A percentile compares a stretch with the other conserved stretches of the same genome.
phyloP scores from a whole-genome alignment of 2,888 invertebrate species.

The Mayetiola destructor region DNA sequence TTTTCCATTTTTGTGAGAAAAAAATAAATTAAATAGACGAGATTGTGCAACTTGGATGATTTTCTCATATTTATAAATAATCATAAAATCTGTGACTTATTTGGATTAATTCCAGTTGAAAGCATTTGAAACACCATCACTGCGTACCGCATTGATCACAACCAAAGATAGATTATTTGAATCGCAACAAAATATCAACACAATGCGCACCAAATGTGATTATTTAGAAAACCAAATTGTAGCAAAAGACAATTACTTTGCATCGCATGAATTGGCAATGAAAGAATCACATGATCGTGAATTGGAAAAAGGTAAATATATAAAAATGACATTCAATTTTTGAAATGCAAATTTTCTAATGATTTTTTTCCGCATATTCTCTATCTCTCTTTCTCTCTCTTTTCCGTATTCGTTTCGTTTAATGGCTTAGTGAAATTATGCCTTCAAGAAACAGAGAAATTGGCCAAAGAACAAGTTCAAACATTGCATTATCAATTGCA shows the following conservation, averaged over 20 bases:
- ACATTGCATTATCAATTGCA: constrained; percentile 27
- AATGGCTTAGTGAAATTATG: constrained; percentile 19
- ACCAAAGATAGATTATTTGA: constrained; percentile 25
- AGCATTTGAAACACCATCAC: constrained; percentile 28
- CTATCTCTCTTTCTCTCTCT: not conserved
- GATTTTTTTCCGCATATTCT: not conserved
- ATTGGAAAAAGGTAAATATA: constrained; percentile 28
- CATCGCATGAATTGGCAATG: constrained; percentile 27
- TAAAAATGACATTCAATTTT: not conserved
- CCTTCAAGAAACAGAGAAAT: constrained; percentile 32
- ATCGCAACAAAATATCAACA: constrained; percentile 26
- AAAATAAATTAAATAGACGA: too few species aligned
- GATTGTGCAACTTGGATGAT: too few species aligned
- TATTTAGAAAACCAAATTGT: constrained; percentile 29
- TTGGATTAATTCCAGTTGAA: constrained; percentile 30
- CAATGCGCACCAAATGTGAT: constrained; percentile 27
- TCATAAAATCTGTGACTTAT: too few species aligned
- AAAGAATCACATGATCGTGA: constrained; percentile 29
- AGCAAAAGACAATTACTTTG: constrained; percentile 29
- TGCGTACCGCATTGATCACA: constrained; percentile 25
- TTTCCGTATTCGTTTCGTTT: not conserved
- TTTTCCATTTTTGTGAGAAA: too few species aligned
- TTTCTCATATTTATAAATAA: too few species aligned
- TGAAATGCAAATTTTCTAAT: not conserved
- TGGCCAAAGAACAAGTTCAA: constrained; percentile 27